Conservation (phyloP, 2,888 invertebrate genomes). For the Zonitis immaculata region DNA sequence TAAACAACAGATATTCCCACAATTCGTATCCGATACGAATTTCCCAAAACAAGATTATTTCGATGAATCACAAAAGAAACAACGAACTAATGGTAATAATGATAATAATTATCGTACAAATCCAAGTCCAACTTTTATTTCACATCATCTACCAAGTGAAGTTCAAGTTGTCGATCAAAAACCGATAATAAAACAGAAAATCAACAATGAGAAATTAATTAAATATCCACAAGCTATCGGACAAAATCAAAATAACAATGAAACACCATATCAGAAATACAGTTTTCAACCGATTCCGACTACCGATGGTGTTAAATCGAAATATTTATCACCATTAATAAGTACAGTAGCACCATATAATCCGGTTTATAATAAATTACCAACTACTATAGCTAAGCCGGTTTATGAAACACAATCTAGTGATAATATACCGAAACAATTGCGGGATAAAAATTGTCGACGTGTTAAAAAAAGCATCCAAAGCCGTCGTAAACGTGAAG, state of each 20-base stretch:
- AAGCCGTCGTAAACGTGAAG: slow-evolving; percentile 35
- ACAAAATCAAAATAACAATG: slow-evolving; percentile 12
- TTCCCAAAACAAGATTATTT: slow-evolving; percentile 46
- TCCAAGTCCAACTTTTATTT: slow-evolving; percentile 40
- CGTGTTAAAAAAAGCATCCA: slow-evolving; percentile 55
- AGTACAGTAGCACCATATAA: slow-evolving; percentile 30
- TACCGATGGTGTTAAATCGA: slow-evolving; percentile 15
- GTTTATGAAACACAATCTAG: slow-evolving; percentile 28
- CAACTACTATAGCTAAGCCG: slow-evolving; percentile 28
- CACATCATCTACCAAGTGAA: slow-evolving; percentile 34
- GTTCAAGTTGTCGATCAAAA: background rate
- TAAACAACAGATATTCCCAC: slow-evolving; percentile 13
- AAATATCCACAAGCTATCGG: slow-evolving; percentile 31
- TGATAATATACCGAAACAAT: slow-evolving; percentile 28
- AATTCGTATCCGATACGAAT: slow-evolving; percentile 10
- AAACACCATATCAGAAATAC: slow-evolving; percentile 44
- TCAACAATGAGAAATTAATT: background rate
- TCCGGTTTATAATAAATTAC: slow-evolving; percentile 49
- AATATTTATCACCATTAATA: slow-evolving; percentile 30
- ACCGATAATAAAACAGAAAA: slow-evolving; percentile 7
- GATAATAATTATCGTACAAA: slow-evolving; percentile 25
- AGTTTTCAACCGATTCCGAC: slow-evolving; percentile 38
- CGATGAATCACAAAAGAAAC: slow-evolving; percentile 36
- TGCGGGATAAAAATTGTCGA: slow-evolving; percentile 54
- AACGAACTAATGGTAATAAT: slow-evolving; percentile 15